Conservation (phyloP, 2,113 vertebrate species). For the Grammomys dolichurus region DNA sequence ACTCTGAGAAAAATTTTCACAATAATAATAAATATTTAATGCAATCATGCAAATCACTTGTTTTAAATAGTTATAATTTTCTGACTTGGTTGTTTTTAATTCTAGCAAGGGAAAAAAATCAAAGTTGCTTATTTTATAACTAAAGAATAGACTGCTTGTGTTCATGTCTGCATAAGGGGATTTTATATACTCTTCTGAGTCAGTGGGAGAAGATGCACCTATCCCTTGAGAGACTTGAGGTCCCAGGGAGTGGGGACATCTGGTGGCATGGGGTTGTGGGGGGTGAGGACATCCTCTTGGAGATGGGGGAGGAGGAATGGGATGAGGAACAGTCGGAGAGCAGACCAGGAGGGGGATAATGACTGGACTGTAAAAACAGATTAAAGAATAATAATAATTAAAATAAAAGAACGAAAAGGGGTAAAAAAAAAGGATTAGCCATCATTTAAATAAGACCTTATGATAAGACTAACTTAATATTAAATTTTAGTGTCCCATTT, state of each 20-base stretch:
- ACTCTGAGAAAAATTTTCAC: slow-evolving; percentile 19
- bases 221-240: no score
- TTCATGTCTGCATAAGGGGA: not conserved
- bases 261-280: no score
- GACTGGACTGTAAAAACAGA: no score
- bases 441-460: not conserved
- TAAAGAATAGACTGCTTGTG: not conserved
- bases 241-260: no score
- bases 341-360: no score
- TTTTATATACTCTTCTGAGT: not conserved
- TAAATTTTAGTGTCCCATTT: not conserved
- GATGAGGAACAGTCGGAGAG: no score
- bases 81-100: slow-evolving; percentile 8
- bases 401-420: no score
- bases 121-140: not conserved
- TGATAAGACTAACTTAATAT: not conserved
- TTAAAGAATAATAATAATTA: no score
- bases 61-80: slow-evolving; percentile 27
- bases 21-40: slow-evolving; percentile 70
- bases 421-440: not conserved
- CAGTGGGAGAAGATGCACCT: no score
- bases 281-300: no score
- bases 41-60: slow-evolving; percentile 60
- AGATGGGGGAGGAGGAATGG: no score
- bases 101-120: not conserved